Evolutionary conservation across 2,113 vertebrate genomes (phyloP).

Genomic region (Meriones unguiculatus): DNA sequence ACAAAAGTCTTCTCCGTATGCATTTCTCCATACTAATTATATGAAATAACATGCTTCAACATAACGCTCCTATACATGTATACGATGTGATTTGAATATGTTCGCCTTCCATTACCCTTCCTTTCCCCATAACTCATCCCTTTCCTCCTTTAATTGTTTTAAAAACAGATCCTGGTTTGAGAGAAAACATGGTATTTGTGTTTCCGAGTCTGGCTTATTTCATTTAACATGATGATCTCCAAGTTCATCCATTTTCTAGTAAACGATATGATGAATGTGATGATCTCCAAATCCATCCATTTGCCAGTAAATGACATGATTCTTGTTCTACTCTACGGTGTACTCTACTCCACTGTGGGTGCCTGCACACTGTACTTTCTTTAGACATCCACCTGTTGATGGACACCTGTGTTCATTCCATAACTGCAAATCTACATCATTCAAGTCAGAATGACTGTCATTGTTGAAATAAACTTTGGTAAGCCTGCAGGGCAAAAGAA

Average conservation of each 20-base stretch:
- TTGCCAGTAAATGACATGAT: background rate
- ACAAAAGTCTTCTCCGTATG: background rate
- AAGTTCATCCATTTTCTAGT: background rate
- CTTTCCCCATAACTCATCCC: background rate
- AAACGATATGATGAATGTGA: background rate
- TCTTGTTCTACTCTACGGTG: background rate
- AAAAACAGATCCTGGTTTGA: background rate
- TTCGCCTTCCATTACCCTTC: background rate
- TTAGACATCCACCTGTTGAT: background rate
- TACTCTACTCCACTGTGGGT: no score
- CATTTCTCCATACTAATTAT: background rate
- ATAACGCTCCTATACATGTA: background rate
- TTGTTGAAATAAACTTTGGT: background rate
- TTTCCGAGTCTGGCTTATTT: constrained; percentile 9
- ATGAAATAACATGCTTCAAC: background rate
- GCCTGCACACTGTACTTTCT: background rate
- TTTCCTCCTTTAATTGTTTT: background rate
- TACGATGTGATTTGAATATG: background rate
- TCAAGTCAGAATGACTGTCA: background rate
- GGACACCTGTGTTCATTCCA: background rate
- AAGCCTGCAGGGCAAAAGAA: background rate
- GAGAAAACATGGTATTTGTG: background rate
- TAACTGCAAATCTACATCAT: background rate
- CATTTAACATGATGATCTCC: background rate
- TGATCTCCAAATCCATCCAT: background rate